These are phyloP conservation scores for Ceratothoa steindachneri DNA, from an alignment of 2,888 invertebrate species.

Conservation along the genomic window DNA sequence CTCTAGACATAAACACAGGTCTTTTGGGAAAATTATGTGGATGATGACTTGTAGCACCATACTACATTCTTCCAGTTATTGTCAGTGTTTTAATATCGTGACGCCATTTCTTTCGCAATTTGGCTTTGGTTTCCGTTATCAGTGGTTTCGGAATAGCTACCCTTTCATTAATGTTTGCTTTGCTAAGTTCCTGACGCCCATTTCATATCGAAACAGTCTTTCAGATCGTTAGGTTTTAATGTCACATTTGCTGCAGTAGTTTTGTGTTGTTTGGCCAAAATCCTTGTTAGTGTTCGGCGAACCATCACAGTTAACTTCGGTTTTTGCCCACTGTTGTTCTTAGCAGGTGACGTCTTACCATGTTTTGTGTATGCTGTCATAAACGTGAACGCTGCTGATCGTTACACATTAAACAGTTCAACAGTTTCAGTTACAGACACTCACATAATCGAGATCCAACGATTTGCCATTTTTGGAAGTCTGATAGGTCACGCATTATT, in stretches of 20 bases:
- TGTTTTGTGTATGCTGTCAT: too few relatives aligned
- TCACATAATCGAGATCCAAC: background rate
- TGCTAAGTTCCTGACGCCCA: background rate
- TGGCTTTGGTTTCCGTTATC: too few relatives aligned
- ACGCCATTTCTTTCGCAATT: too few relatives aligned
- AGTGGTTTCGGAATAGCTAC: background rate
- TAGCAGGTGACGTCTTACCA: background rate
- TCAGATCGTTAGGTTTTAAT: background rate
- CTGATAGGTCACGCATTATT: too few relatives aligned
- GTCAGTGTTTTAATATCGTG: background rate
- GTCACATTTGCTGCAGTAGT: too few relatives aligned
- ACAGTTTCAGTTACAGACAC: background rate
- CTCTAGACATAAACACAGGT: background rate
- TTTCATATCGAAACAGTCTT: background rate
- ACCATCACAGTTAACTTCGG: too few relatives aligned
- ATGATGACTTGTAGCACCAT: background rate
- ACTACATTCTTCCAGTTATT: background rate
- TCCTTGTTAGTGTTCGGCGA: too few relatives aligned
- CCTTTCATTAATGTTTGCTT: background rate
- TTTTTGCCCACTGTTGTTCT: background rate
- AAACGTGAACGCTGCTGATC: background rate
- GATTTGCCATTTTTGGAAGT: background rate
- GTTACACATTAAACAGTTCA: background rate
- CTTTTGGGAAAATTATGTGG: background rate
- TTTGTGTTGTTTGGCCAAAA: too few relatives aligned